Base-by-base conservation (phyloP, 2,797 vertebrate species). In the Psittacula echo region DNA sequence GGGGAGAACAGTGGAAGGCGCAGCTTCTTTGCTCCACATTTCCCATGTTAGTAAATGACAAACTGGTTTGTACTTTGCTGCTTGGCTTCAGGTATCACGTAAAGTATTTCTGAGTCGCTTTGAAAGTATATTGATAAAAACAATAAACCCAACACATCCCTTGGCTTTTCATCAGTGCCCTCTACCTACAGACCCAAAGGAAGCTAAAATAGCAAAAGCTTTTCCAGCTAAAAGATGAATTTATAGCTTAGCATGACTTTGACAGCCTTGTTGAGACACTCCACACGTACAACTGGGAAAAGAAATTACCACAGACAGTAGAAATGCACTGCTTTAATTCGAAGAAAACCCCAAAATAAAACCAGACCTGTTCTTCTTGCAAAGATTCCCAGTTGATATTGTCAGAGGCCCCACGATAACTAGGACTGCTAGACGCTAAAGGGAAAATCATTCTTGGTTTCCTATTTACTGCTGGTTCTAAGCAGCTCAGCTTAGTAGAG, bases 161-260 rank as follows among this genome's bases (percentile, higher is more conserved):
- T 82, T 74, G 62, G 74, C 60, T 94, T 90, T 94, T 93, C 80
- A 81, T 29, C 74, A 85, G 54, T 82, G 85, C 51, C 74, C 53
- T 82, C 85, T 50, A 56, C 66, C 60, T 88, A 84, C 77, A 53
- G 50, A 73, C 70, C 81, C 56, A 34, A 82, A 94, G 95, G 60
- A 94, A 93, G 84, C 27, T 73, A 89, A 93, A 93, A 60, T 2
- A 91, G 54, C 19, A 19, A 88, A 94, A 84, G 61, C 73, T 86
- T 95, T 94, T 79, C 87, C 66, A 93, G 82, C 70, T 71, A 64
- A 75, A 93, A 92, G 79, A 94, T 66, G 30, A 86, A 78, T 82
- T 88, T 86, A 85, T 91, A 95, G 94, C 94, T 90, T 88, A 94
- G n/a, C 41, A 27, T 50, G 89, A 90, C 85, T 91, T 96, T 92